phyloP scores from a whole-genome alignment of 2,888 invertebrate species.

The Cephonodes hylas region DNA sequence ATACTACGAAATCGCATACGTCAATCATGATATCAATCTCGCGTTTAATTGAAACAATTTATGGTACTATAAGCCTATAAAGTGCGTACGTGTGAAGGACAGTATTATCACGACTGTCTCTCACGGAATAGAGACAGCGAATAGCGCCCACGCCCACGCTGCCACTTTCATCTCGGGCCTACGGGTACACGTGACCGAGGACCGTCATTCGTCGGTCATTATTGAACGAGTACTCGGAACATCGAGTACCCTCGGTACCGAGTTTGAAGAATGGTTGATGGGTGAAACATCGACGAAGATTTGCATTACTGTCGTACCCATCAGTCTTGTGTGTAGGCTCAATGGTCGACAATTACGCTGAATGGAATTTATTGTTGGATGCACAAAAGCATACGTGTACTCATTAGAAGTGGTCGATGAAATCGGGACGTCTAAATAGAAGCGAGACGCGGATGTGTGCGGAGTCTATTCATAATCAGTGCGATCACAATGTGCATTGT shows the following conservation, averaged over 20 bases:
- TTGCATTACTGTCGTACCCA: constrained; percentile 63
- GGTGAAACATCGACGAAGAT: constrained; percentile 50
- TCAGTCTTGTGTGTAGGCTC: constrained; percentile 49
- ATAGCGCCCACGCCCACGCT: constrained; percentile 74
- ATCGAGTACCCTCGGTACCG: constrained; percentile 49
- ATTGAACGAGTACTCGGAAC: constrained; percentile 40
- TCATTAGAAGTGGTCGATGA: constrained; percentile 39
- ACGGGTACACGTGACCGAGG: constrained; percentile 61
- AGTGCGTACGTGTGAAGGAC: constrained; percentile 29
- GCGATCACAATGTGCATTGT: not conserved
- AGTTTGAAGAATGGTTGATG: constrained; percentile 45
- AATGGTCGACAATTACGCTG: constrained; percentile 51
- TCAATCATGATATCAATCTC: constrained; percentile 8
- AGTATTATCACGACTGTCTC: constrained; percentile 51
- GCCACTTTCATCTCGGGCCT: constrained; percentile 71
- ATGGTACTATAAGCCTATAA: not conserved
- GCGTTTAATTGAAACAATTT: constrained; percentile 2
- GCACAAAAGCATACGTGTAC: constrained; percentile 26
- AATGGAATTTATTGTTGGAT: constrained; percentile 43
- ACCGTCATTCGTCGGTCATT: constrained; percentile 50
- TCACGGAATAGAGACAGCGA: constrained; percentile 50
- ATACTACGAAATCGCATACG: not conserved
- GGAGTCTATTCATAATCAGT: constrained; percentile 5
- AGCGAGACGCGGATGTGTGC: not conserved
- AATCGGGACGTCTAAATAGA: constrained; percentile 4